Percentiles rank a stretch among this genome's conserved stretches.
phyloP scores from a whole-genome alignment of 2,113 vertebrate genomes.

The Elephas maximus region DNA sequence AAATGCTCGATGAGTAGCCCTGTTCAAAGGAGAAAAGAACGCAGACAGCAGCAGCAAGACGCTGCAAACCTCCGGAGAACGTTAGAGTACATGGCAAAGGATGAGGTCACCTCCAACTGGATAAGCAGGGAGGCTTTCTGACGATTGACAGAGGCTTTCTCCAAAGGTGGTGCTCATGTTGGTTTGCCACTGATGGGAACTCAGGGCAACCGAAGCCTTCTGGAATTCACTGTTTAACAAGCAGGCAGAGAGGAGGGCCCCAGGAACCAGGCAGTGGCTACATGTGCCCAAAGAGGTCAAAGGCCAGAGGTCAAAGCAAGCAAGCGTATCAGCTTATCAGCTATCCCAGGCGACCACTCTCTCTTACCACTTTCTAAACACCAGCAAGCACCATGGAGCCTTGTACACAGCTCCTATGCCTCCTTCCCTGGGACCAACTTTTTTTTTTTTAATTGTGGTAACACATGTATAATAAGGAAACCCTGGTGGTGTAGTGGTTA shows the following conservation, averaged over 20 bases:
- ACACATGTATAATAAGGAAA: background rate
- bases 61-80: background rate
- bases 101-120: slow-evolving; percentile 11
- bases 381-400: background rate
- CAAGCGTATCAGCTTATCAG: background rate
- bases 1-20: too few species aligned
- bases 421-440: background rate
- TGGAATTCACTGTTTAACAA: background rate
- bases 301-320: background rate
- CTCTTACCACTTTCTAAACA: background rate
- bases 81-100: background rate
- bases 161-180: background rate
- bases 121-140: background rate
- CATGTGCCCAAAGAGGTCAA: accelerated
- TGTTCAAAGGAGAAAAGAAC: background rate
- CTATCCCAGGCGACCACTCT: background rate
- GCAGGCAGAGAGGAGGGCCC: background rate
- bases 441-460: background rate
- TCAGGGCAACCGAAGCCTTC: background rate
- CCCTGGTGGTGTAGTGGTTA: too few species aligned
- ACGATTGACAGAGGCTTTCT: background rate
- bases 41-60: background rate
- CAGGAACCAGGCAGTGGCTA: background rate
- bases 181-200: background rate
- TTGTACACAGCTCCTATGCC: background rate